Percentiles rank a stretch among this genome's conserved stretches.
Evolutionary conservation across 2,888 invertebrate species (phyloP).

Genomic region (Noctua comes): DNA sequence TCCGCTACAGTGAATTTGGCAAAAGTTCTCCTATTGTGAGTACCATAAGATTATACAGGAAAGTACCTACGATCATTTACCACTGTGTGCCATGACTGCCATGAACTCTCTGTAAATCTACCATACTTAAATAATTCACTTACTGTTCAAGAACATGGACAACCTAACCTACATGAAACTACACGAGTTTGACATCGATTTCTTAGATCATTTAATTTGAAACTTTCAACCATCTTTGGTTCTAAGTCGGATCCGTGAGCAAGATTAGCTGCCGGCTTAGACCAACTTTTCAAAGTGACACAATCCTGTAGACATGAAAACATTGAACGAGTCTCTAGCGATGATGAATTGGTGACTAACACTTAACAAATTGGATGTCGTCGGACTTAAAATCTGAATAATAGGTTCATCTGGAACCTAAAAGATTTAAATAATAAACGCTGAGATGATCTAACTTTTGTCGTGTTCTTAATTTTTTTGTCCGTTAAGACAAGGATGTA

Average conservation of each 20-base stretch:
- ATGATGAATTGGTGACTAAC: slow-evolving; percentile 42
- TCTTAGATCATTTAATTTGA: neutral
- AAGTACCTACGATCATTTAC: neutral
- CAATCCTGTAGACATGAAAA: neutral
- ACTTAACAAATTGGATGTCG: slow-evolving; percentile 11
- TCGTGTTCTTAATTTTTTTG: slow-evolving; percentile 61
- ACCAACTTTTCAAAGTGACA: slow-evolving; percentile 19
- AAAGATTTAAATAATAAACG: slow-evolving; percentile 29
- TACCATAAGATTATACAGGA: neutral
- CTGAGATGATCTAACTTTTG: slow-evolving; percentile 57
- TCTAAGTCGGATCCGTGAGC: neutral
- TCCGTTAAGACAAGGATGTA: slow-evolving; percentile 58
- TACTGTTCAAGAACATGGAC: neutral
- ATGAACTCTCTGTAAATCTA: neutral
- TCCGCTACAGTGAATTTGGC: slow-evolving; percentile 9
- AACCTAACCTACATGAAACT: neutral
- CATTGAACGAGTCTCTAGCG: neutral
- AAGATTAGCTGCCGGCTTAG: neutral
- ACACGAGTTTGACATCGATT: neutral
- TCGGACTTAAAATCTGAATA: slow-evolving; percentile 28
- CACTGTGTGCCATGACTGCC: neutral
- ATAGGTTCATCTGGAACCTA: slow-evolving; percentile 30
- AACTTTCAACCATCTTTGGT: neutral
- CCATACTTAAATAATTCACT: neutral
- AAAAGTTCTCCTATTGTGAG: slow-evolving; percentile 8